These are phyloP conservation scores for Hydrolagus colliei DNA, from an alignment of 2,797 vertebrate species.

Conservation along the genomic window DNA sequence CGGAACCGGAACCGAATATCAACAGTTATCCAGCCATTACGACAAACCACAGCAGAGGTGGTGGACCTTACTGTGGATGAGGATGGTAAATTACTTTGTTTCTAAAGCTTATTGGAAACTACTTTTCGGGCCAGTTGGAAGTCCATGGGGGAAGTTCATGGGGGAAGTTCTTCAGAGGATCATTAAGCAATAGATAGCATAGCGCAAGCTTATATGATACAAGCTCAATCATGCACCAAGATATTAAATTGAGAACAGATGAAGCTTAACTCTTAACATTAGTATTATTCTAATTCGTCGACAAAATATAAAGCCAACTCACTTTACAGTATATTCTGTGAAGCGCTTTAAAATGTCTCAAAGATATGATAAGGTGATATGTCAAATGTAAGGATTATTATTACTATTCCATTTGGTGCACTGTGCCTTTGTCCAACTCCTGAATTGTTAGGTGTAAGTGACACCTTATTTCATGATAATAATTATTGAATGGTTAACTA, in stretches of 20 bases:
- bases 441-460: no score
- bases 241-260: not conserved
- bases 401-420: no score
- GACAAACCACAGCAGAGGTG: conserved; percentile 87
- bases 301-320: no score
- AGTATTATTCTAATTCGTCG: not conserved
- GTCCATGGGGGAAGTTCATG: not conserved
- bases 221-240: not conserved
- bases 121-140: not conserved
- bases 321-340: no score
- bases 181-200: not conserved
- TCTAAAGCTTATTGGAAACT: not conserved
- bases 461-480: no score
- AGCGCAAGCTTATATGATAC: not conserved
- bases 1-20: conserved; percentile 81
- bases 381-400: no score
- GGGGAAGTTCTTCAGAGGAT: not conserved
- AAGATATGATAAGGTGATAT: no score
- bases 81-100: conserved; percentile 67
- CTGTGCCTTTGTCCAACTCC: no score
- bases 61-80: conserved; percentile 98
- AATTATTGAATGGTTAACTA: no score
- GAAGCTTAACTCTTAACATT: not conserved
- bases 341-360: no score
- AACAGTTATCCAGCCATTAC: conserved; percentile 92